Conservation (phyloP, 2,113 vertebrate genomes). For the Cheirogaleus medius region DNA sequence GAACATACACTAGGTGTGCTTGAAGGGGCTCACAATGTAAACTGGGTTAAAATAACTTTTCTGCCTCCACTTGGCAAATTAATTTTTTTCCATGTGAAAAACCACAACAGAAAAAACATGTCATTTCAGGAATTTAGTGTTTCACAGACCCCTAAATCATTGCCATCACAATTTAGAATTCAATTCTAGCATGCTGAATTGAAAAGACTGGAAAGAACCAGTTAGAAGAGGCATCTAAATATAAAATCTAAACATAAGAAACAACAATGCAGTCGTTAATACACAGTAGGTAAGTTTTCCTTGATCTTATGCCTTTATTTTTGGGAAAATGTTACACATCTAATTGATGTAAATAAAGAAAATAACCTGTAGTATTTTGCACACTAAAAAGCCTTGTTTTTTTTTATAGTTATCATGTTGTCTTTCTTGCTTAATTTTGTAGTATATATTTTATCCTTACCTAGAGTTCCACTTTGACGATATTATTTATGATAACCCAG, state of each 20-base stretch:
- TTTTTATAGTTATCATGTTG: neutral
- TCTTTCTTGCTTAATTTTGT: neutral
- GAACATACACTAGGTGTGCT: neutral
- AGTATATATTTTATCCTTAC: neutral
- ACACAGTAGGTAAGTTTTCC: neutral
- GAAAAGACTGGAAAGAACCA: neutral
- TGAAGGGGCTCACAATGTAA: neutral
- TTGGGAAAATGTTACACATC: neutral
- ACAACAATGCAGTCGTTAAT: neutral
- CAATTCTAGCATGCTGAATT: neutral
- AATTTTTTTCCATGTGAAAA: neutral
- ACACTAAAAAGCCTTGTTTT: neutral
- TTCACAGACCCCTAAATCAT: conserved; percentile 4
- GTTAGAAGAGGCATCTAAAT: neutral
- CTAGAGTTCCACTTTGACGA: neutral
- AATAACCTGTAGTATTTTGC: neutral
- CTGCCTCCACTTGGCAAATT: neutral
- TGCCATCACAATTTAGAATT: conserved; percentile 12
- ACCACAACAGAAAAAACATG: neutral
- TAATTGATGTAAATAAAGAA: conserved; percentile 10
- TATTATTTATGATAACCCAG: neutral
- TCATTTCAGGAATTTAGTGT: neutral
- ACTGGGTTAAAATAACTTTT: conserved; percentile 7
- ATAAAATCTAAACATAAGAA: neutral
- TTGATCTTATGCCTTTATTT: neutral